A percentile compares a stretch with the other conserved stretches of the same genome.
Evolutionary conservation across 1,140 invertebrate genomes (phyloP).

Genomic region (Formica exsecta): DNA sequence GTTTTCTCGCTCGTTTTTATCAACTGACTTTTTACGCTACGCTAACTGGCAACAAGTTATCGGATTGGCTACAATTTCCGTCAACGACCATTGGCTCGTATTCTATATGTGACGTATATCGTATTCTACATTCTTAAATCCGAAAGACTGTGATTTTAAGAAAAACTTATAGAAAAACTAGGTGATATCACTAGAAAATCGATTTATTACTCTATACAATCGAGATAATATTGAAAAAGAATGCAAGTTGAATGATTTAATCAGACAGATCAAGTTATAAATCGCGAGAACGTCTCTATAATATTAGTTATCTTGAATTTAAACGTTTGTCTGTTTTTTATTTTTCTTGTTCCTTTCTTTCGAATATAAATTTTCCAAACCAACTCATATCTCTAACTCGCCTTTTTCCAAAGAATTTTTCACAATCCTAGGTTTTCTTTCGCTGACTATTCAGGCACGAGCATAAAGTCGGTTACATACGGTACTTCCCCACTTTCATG

Average conservation of each 20-base stretch:
- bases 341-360: slow-evolving; percentile 34
- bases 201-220: slow-evolving; percentile 7
- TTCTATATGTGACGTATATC: background rate
- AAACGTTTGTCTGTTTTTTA: background rate
- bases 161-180: background rate
- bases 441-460: slow-evolving; percentile 37
- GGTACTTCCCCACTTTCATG: slow-evolving; percentile 59
- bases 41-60: slow-evolving; percentile 68
- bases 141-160: background rate
- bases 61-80: slow-evolving; percentile 41
- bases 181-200: background rate
- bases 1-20: slow-evolving; percentile 29
- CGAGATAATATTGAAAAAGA: background rate
- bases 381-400: slow-evolving; percentile 16
- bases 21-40: slow-evolving; percentile 59
- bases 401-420: slow-evolving; percentile 45
- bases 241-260: slow-evolving; percentile 4
- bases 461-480: slow-evolving; percentile 56
- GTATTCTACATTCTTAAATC: background rate
- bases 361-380: slow-evolving; percentile 38
- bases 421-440: slow-evolving; percentile 33
- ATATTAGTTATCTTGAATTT: background rate
- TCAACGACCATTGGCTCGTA: background rate
- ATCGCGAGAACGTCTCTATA: background rate
- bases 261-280: background rate